A percentile compares a stretch with the other conserved stretches of the same genome.
These are phyloP conservation scores for Triops cancriformis DNA, from an alignment of 1,140 invertebrate genomes.

Conservation along the genomic window DNA sequence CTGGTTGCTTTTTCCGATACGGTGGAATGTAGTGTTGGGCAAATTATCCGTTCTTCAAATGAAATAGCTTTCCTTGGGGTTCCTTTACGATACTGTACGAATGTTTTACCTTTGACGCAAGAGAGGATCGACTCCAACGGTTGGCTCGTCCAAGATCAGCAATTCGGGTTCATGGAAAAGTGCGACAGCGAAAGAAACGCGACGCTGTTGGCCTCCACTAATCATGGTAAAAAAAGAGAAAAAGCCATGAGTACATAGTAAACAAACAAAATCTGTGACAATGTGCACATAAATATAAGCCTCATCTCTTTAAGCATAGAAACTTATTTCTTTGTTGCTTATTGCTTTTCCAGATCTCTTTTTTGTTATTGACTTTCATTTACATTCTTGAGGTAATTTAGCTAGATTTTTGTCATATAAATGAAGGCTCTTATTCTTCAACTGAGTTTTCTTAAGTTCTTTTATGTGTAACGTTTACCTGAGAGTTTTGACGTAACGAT, in stretches of 20 bases:
- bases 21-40: too few species aligned
- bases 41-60: too few species aligned
- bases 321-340: too few species aligned
- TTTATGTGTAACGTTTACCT: conserved; percentile 47
- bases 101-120: conserved; percentile 53
- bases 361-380: too few species aligned
- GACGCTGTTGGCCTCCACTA: conserved; percentile 83
- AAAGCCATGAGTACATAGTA: background rate
- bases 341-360: too few species aligned
- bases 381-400: too few species aligned
- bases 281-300: background rate
- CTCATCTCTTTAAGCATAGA: too few species aligned
- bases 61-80: too few species aligned
- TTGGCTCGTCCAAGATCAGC: conserved; percentile 88
- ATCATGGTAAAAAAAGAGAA: background rate
- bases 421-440: background rate
- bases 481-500: conserved; percentile 76
- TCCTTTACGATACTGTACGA: background rate
- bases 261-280: background rate
- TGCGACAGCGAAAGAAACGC: conserved; percentile 85
- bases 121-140: conserved; percentile 84
- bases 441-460: background rate
- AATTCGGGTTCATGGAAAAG: conserved; percentile 87
- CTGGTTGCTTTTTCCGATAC: too few species aligned
- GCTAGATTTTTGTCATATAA: too few species aligned